A percentile compares a stretch with the other conserved stretches of the same genome.
phyloP scores from a whole-genome alignment of 2,797 vertebrate species.

The Premnoplex brunnescens region DNA sequence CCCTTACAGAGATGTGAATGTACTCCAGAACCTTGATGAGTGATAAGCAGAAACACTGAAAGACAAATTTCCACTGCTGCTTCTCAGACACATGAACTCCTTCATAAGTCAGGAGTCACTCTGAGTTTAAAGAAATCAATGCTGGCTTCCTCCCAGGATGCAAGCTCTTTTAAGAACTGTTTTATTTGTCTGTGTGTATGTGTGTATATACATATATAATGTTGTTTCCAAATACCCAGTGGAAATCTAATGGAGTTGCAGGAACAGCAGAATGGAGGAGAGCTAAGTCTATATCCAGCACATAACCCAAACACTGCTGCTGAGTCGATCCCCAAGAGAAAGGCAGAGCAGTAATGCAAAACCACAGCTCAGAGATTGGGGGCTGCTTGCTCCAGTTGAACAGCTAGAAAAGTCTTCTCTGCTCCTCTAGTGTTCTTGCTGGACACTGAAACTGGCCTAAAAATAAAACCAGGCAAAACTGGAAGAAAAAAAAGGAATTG shows the following conservation, averaged over 20 bases:
- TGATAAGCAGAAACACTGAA: slow-evolving; percentile 32
- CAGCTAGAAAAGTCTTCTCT: neutral
- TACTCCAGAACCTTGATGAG: slow-evolving; percentile 37
- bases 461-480: neutral
- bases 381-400: neutral
- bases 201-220: neutral
- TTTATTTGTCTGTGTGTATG: neutral
- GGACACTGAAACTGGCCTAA: neutral
- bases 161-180: neutral
- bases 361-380: neutral
- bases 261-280: neutral
- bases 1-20: slow-evolving; percentile 17
- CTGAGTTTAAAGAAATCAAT: slow-evolving; percentile 16
- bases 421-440: neutral
- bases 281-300: neutral
- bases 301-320: neutral
- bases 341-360: neutral
- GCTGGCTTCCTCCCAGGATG: neutral
- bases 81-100: slow-evolving; percentile 33
- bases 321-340: neutral
- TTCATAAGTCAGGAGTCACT: slow-evolving; percentile 40
- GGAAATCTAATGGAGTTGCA: neutral
- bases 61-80: slow-evolving; percentile 34
- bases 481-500: neutral
- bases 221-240: slow-evolving; percentile 13